Base-by-base conservation (phyloP, 2,113 vertebrate species). In the Chroicocephalus ridibundus region DNA sequence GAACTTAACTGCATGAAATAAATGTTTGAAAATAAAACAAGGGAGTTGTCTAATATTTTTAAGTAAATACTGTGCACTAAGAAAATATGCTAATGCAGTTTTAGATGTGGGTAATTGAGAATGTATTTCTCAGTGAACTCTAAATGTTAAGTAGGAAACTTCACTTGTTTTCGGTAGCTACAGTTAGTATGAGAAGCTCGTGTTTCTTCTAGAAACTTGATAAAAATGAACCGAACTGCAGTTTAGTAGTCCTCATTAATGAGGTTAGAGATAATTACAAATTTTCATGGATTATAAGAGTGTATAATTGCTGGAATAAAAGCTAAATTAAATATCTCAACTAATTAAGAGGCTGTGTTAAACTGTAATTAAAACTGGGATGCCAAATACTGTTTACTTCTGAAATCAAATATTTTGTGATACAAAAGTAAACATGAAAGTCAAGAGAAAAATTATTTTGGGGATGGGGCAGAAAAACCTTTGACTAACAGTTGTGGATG, bases 261-360 rank as follows among this genome's bases (percentile, higher is more conserved):
- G 82, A 94, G 60, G 84, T 96, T 97, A 96, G 90, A 96, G 93
- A 96, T 97, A 97, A 98, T 98, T 96, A 96, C 75, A 96, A 97
- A 96, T 97, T 96, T 97, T 98, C 13, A 61, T 96, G 95, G 92
- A 72, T 96, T 95, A 94, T 87, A 75, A 96, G 84, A 95, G 90
- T 97, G 44, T 93, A 90, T 98, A 97, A 98, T 98, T 97, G 93
- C 96, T 93, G 84, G 91, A 97, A 96, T 97, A 93, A 95, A 97
- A 96, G 65, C 90, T 97, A 97, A 97, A 98, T 97, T 98, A 97
- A 98, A 97, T 95, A 96, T 90, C 93, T 96, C 49, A 77, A 69
- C 86, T 98, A 97, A 98, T 98, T 97, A 96, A 96, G 92, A 86
- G 88, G 36, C 49, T 94, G 15, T 92, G 54, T 97, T 96, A 97